Base-by-base conservation (phyloP, 1,140 invertebrate genomes). In the Caenorhabditis briggsae region DNA sequence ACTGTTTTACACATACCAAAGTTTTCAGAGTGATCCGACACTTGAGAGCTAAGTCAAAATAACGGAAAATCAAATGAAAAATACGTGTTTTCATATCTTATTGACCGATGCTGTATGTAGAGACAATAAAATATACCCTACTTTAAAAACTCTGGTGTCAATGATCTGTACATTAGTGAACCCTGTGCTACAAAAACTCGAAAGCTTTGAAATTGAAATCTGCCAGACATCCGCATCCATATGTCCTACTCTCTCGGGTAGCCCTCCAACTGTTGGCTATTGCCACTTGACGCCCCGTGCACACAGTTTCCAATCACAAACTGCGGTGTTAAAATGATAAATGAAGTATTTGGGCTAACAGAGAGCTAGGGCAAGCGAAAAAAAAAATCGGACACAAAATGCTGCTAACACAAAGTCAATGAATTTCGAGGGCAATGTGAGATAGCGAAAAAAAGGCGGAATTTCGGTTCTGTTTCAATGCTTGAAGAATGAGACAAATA, bases 341-440 rank as follows among this genome's bases (percentile, higher is more conserved):
- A 78, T 78, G 70, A 41, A 78, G 70, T 78, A 78, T 78, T 78
- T 78, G 46, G 46, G 33, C 70, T 78, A 78, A 78, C 70, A 78
- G n/a, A 65, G 20, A 65, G 25, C 33, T 33, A 33, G 33, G 33
- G 33, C 33, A 33, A 33, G 33, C 1, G 33, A 33, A 33, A 3
- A 33, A n/a, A 33, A 33, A 33, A 33, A 33, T 33, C 33, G 33
- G 33, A 18, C 11, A 53, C 11, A 53, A 16, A 78, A 50, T 50
- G 70, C 70, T 78, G 70, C 70, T 78, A 78, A 50, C 70, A 50
- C 46, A 70, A 50, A 53, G 46, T 78, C 46, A 33, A 78, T 50
- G 70, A 78, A 50, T 50, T 33, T 33, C 33, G 70, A 78, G 70
- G n/a, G 70, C 43, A 23, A 14, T 46, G 46, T 3, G 43, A 50